Conservation (phyloP, 2,113 vertebrate species). For the Lampris incognitus region DNA sequence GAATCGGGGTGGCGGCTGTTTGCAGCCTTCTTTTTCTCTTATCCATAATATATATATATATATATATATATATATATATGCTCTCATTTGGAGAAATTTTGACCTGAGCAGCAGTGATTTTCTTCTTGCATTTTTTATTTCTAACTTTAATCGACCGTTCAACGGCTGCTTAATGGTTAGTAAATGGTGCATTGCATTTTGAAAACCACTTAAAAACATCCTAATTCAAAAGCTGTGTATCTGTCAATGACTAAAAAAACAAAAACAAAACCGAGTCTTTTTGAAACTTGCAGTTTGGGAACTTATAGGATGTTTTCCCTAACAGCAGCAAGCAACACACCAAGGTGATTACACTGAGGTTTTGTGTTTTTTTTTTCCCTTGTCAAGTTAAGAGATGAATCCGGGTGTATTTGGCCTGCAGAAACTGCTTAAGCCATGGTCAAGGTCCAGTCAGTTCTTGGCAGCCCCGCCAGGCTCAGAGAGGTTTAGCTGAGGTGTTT, state of each 20-base stretch:
- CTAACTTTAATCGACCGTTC: slow-evolving; percentile 23
- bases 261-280: not conserved
- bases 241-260: not conserved
- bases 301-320: not conserved
- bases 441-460: slow-evolving; percentile 78
- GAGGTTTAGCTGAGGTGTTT: slow-evolving; percentile 70
- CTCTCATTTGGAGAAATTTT: not conserved
- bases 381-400: slow-evolving; percentile 37
- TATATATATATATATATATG: not conserved
- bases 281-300: not conserved
- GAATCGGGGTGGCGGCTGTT: slow-evolving; percentile 1
- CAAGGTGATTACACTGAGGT: slow-evolving; percentile 38
- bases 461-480: slow-evolving; percentile 70
- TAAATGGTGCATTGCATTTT: not conserved
- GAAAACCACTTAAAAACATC: slow-evolving; percentile 12
- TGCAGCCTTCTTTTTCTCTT: slow-evolving; percentile 12
- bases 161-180: slow-evolving; percentile 14
- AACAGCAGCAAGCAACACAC: slow-evolving; percentile 21
- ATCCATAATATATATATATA: not conserved
- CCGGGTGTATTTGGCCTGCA: slow-evolving; percentile 73
- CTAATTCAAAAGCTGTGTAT: not conserved
- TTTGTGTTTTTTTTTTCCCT: slow-evolving; percentile 6
- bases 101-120: not conserved
- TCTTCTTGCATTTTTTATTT: slow-evolving; percentile 8
- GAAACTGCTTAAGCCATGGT: slow-evolving; percentile 75